Conservation (phyloP, 2,888 invertebrate species). For the Byasa hedistus region DNA sequence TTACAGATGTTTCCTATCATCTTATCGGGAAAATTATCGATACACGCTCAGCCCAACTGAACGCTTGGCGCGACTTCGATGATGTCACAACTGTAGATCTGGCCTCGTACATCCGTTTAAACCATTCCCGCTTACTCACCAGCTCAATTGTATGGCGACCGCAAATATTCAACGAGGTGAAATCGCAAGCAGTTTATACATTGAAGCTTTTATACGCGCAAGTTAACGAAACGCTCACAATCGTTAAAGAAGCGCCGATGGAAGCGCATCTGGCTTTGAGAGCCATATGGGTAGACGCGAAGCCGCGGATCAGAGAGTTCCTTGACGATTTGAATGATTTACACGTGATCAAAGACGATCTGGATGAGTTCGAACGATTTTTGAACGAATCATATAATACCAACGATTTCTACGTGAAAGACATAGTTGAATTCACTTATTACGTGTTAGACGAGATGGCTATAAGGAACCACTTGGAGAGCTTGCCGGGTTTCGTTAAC, state of each 20-base stretch:
- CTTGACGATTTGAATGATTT: slow-evolving; percentile 86
- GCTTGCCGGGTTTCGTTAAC: slow-evolving; percentile 87
- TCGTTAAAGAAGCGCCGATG: slow-evolving; percentile 79
- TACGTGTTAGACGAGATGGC: slow-evolving; percentile 89
- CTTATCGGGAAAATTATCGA: slow-evolving; percentile 89
- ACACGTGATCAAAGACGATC: slow-evolving; percentile 85
- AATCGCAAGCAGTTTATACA: slow-evolving; percentile 53
- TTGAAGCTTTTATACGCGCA: slow-evolving; percentile 67
- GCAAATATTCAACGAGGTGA: slow-evolving; percentile 80
- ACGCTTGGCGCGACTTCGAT: slow-evolving; percentile 91
- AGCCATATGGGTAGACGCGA: slow-evolving; percentile 88
- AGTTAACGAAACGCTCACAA: slow-evolving; percentile 66
- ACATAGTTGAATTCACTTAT: slow-evolving; percentile 84
- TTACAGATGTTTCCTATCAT: slow-evolving; percentile 78
- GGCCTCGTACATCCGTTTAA: slow-evolving; percentile 88
- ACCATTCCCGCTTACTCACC: slow-evolving; percentile 90
- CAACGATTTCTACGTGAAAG: slow-evolving; percentile 91
- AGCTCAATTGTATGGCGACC: slow-evolving; percentile 91
- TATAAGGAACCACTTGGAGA: slow-evolving; percentile 87
- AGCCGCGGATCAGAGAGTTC: slow-evolving; percentile 84
- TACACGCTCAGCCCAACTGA: slow-evolving; percentile 85
- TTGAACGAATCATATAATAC: slow-evolving; percentile 88
- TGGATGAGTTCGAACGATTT: slow-evolving; percentile 84
- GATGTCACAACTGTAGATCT: slow-evolving; percentile 88
- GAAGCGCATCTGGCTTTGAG: slow-evolving; percentile 84